Base-by-base conservation (phyloP, 2,888 invertebrate genomes). In the Drosophila buzzatii region DNA sequence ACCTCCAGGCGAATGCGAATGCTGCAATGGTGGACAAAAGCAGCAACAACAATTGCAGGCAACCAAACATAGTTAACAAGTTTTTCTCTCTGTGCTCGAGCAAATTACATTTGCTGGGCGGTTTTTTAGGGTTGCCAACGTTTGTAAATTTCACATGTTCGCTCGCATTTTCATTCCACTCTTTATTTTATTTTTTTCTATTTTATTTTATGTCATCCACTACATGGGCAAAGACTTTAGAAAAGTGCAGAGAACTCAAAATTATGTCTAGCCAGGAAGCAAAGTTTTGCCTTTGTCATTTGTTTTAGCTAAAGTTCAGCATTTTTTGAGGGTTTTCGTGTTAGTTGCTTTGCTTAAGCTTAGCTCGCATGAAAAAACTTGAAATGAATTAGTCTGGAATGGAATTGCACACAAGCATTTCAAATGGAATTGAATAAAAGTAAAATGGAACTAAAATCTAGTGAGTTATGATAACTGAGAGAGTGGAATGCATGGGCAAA, bases 201-300 rank as follows among this genome's bases (percentile, higher is more conserved):
- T 3, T 12, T 63, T 47, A 61, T 69, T 64, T 57, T 55, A 56
- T 81, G 57, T 5, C 47, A 33, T 37, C 52, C 41, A 49, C 39
- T 63, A 57, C 49, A 56, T 55, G 66, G 49, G 52, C 18, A 51
- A 65, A 72, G 69, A 62, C 71, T 71, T 65, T 72, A 44, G 53
- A 71, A 67, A 79, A 79, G 81, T 82, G 73, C 70, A 74, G 68
- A 78, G 72, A 63, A 67, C 70, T 82, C 73, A 74, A 88, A 88
- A 85, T 85, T 85, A 88, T 88, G 85, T 85, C 86, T 85, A 88
- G 86, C 84, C 85, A 85, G 89, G 85, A 85, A 85, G 78, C 72
- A 85, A 88, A 88, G 63, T 88, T 88, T 82, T 70, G 80, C 65
- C 77, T 77, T 81, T 88, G 81, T 85, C 77, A 83, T 77, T 82